Evolutionary conservation across 2,888 invertebrate species (phyloP), one percentile per base, ranked within the genome.

Genomic region (Strigamia crassipes): DNA sequence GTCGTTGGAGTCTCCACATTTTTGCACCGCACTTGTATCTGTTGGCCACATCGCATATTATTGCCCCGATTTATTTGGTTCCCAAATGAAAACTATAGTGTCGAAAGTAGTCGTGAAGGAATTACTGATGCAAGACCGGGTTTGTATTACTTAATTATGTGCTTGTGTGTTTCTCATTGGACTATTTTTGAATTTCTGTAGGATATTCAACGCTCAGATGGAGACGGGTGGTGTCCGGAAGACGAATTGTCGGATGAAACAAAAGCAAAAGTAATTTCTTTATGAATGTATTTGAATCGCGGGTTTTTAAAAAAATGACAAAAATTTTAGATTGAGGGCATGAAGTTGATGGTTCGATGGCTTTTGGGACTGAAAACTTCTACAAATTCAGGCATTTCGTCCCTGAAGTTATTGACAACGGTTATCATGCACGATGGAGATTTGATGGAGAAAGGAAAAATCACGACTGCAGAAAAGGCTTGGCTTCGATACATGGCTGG

Each of bases 281-380:
- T 80, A 8, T 27, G 56, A 81, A 42, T 34, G 61, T 31, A 9
- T 79, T 78, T 81, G 80, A 82, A 81, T 66, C 66, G 78, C 1
- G 13, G 46, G 18, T 84, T 83, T 0, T 23, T n/a, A n/a, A 61
- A 73, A 73, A 27, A 31, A 51, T 73, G 8, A 78, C n/a, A 73
- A 73, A 83, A 46, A 77, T 83, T 85, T 83, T 84, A 91, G 90
- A 86, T 90, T 82, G 96, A 97, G 88, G 97, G 95, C 0, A 91
- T 98, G 86, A 99, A 99, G 89, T 93, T 97, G 84, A 96, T 99
- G 94, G 97, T 97, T 0, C 92, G 98, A 78, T 98, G 98, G 97
- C 89, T 98, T 66, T 89, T 97, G 51, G 98, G 98, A 0, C 89
- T 97, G 81, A 96, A 96, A 88, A 92, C 92, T 83, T 96, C 96